These are phyloP conservation scores for Nemoura dubitans DNA, from an alignment of 2,888 invertebrate genomes.

Conservation along the genomic window DNA sequence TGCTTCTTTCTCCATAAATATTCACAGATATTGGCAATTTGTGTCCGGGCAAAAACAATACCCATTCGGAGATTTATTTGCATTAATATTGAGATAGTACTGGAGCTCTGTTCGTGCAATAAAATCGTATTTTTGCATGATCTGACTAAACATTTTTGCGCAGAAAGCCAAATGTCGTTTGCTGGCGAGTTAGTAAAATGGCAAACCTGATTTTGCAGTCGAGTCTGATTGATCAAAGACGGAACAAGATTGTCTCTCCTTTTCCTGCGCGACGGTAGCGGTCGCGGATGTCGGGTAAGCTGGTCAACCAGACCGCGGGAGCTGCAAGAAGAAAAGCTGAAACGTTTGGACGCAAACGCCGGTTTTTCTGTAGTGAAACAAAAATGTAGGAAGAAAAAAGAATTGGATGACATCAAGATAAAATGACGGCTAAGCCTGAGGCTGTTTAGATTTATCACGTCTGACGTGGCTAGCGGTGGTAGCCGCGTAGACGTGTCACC, in stretches of 20 bases:
- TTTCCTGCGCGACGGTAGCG: neutral
- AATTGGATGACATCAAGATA: slow-evolving; percentile 12
- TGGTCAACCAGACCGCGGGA: neutral
- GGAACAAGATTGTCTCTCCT: neutral
- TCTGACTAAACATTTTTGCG: neutral
- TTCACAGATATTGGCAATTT: neutral
- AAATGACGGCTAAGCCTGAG: neutral
- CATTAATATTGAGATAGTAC: neutral
- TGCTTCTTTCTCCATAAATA: neutral
- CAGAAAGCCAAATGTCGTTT: neutral
- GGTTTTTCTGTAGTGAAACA: neutral
- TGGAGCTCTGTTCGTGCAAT: neutral
- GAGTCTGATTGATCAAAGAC: neutral
- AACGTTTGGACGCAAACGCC: neutral
- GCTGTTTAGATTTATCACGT: neutral
- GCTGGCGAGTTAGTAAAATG: neutral
- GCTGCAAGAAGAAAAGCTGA: neutral
- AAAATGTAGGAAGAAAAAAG: neutral
- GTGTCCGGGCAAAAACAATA: neutral
- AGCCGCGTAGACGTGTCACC: neutral
- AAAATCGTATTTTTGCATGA: neutral
- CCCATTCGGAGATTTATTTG: neutral
- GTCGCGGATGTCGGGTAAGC: neutral
- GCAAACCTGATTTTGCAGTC: neutral
- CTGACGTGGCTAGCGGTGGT: neutral